Evolutionary conservation across 1,140 invertebrate genomes (phyloP).

Genomic region (Zaprionus ornatus): DNA sequence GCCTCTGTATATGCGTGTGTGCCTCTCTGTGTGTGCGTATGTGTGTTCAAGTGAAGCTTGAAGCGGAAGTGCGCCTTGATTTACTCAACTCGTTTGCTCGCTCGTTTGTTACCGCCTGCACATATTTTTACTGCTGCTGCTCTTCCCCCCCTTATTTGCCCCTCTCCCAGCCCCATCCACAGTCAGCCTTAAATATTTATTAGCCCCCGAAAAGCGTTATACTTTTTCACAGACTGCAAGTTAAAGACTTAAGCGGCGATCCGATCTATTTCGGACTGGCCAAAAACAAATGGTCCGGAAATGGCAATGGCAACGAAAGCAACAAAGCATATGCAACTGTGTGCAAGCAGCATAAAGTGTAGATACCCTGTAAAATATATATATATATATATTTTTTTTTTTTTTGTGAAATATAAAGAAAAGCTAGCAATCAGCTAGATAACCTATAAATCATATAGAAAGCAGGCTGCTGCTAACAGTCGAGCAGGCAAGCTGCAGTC

Average conservation of each 20-base stretch:
- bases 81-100: conserved; percentile 79
- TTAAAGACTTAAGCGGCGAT: conserved; percentile 51
- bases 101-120: conserved; percentile 69
- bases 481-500: background rate
- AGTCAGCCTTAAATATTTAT: conserved; percentile 52
- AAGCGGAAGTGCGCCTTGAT: conserved; percentile 79
- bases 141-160: background rate
- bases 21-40: background rate
- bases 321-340: background rate
- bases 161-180: background rate
- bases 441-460: no score
- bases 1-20: background rate
- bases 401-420: background rate
- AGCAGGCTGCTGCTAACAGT: no score
- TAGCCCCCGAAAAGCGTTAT: conserved; percentile 46
- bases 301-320: conserved; percentile 23
- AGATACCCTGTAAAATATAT: background rate
- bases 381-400: no score
- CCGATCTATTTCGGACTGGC: conserved; percentile 29
- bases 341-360: background rate
- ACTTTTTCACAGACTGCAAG: conserved; percentile 33
- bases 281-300: conserved; percentile 43
- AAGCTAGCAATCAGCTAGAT: background rate
- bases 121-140: conserved; percentile 55
- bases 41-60: conserved; percentile 58